Evolutionary conservation across 2,113 vertebrate genomes (phyloP).

Genomic region (Isurus oxyrinchus): DNA sequence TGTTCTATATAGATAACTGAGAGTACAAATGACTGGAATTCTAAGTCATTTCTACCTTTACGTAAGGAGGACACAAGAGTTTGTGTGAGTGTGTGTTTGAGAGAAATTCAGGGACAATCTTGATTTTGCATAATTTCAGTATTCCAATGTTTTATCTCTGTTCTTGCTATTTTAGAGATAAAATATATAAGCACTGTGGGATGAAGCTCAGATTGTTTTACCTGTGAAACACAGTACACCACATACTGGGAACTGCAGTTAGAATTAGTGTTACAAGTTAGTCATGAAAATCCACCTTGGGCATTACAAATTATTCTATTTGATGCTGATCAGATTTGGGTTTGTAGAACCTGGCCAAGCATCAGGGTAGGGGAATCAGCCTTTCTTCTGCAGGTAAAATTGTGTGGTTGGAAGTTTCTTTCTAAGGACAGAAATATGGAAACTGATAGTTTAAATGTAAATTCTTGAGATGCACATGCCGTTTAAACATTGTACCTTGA

Average conservation of each 20-base stretch:
- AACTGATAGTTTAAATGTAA: neutral
- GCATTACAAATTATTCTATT: neutral
- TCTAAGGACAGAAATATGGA: neutral
- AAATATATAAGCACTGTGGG: neutral
- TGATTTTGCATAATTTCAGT: neutral
- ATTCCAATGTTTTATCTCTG: neutral
- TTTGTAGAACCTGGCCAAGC: neutral
- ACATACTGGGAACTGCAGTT: neutral
- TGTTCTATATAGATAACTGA: slow-evolving; percentile 30
- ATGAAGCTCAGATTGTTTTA: neutral
- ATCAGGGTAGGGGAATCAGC: neutral
- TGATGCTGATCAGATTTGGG: neutral
- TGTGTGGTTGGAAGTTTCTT: neutral
- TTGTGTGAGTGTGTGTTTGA: neutral
- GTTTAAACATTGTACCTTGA: neutral
- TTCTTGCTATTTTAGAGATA: neutral
- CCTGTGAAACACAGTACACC: neutral
- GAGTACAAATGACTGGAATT: slow-evolving; percentile 25
- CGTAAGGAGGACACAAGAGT: neutral
- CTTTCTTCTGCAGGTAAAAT: neutral
- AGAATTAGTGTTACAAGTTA: neutral
- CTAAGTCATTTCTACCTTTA: slow-evolving; percentile 11
- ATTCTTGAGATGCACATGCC: neutral
- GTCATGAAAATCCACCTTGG: neutral
- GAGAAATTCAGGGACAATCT: neutral